phyloP scores from a whole-genome alignment of 2,797 vertebrate genomes.

The Anas georgica region DNA sequence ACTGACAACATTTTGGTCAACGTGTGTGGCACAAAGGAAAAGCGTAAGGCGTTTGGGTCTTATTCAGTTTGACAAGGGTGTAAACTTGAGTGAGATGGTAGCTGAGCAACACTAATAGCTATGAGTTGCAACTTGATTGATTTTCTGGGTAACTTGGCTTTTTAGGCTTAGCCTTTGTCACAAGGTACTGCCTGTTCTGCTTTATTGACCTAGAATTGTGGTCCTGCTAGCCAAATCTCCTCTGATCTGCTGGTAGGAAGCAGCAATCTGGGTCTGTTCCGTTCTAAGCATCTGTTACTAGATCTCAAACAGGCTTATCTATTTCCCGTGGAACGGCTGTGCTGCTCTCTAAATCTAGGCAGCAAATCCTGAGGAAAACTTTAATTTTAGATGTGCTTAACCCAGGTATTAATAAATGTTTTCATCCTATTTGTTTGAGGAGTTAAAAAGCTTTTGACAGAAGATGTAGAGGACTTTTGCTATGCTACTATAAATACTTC shows the following conservation, averaged over 20 bases:
- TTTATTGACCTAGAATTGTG: neutral
- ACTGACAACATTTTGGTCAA: neutral
- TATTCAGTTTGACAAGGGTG: neutral
- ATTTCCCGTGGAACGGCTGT: fast-evolving
- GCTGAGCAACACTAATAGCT: neutral
- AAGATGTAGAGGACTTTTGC: neutral
- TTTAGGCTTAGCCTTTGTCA: neutral
- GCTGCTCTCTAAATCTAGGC: neutral
- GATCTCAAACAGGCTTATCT: neutral
- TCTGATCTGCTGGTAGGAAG: neutral
- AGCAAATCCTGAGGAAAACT: neutral
- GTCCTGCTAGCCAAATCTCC: neutral
- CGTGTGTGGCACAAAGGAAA: neutral
- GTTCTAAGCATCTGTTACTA: neutral
- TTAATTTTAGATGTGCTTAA: neutral
- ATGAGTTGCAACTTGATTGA: fast-evolving
- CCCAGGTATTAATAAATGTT: neutral
- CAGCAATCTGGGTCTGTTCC: neutral
- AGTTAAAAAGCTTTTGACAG: neutral
- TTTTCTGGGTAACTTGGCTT: neutral
- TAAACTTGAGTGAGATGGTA: neutral
- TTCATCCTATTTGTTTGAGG: neutral
- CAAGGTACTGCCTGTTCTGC: neutral
- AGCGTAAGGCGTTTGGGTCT: neutral
- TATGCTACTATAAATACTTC: neutral